phyloP scores from a whole-genome alignment of 2,797 vertebrate genomes.

The Protosalanx chinensis region DNA sequence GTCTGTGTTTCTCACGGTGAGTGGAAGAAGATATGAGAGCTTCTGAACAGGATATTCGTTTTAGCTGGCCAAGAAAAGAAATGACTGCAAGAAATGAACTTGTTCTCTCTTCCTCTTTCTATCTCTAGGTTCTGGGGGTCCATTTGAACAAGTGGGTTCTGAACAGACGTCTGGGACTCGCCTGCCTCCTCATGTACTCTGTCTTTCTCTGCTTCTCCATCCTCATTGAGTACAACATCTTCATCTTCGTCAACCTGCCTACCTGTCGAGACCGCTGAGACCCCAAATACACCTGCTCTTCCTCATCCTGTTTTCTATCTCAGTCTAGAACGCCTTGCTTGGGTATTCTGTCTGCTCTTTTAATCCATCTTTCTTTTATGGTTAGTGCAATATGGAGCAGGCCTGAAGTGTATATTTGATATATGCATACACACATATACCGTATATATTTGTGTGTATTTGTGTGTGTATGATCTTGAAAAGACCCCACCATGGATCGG shows the following conservation, averaged over 20 bases:
- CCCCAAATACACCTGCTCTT: not conserved
- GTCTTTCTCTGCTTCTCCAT: conserved; percentile 98
- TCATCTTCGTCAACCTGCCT: conserved; percentile 97
- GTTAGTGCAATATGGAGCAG: conserved; percentile 52
- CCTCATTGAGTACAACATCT: conserved; percentile 98
- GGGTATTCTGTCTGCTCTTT: conserved; percentile 10
- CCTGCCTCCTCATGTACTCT: conserved; percentile 87
- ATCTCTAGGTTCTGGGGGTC: conserved; percentile 84
- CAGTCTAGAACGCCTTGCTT: not conserved
- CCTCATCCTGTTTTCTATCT: conserved; percentile 10
- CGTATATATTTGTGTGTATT: not conserved
- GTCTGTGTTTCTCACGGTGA: conserved; percentile 93
- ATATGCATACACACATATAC: not conserved
- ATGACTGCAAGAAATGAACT: not conserved
- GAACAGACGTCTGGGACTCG: conserved; percentile 86
- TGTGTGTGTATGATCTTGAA: conserved; percentile 8
- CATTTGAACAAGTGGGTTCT: conserved; percentile 95
- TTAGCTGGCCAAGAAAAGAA: not conserved
- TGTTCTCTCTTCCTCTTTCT: conserved; percentile 6
- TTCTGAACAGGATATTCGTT: not conserved
- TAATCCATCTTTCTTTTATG: conserved; percentile 23
- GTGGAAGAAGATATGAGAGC: conserved; percentile 46
- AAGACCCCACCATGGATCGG: conserved; percentile 36
- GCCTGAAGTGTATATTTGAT: conserved; percentile 24
- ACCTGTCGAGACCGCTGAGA: conserved; percentile 87